phyloP scores from a whole-genome alignment of 2,888 invertebrate genomes.

The Dryococelus australis region DNA sequence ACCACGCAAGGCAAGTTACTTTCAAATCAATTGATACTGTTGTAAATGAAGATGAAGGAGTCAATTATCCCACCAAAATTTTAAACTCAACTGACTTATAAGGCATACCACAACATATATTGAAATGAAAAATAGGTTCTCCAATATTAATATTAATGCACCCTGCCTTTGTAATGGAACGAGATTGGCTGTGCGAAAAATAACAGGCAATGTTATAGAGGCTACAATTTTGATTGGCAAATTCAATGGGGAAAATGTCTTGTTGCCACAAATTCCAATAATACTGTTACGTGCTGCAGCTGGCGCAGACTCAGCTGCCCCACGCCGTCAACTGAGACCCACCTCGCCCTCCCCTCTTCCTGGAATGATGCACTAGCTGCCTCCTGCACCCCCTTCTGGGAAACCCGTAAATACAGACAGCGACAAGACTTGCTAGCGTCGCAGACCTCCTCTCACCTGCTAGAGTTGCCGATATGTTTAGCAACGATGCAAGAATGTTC shows the following conservation, averaged over 20 bases:
- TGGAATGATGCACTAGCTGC: too few relatives aligned
- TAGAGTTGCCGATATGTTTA: too few relatives aligned
- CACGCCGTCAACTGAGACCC: too few relatives aligned
- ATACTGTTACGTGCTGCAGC: too few relatives aligned
- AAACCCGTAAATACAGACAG: too few relatives aligned
- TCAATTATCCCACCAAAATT: background rate
- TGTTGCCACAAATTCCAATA: background rate
- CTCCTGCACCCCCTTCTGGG: too few relatives aligned
- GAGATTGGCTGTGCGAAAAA: conserved; percentile 36
- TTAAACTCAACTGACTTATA: background rate
- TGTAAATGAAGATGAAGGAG: background rate
- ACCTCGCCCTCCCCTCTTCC: too few relatives aligned
- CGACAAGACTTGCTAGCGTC: too few relatives aligned
- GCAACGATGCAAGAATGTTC: too few relatives aligned
- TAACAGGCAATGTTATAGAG: conserved; percentile 44
- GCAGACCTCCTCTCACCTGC: too few relatives aligned
- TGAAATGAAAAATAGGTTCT: background rate
- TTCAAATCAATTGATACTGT: conserved; percentile 39
- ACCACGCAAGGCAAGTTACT: background rate
- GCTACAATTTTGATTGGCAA: conserved; percentile 51
- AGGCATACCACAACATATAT: background rate
- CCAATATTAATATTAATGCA: background rate
- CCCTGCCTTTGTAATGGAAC: conserved; percentile 32
- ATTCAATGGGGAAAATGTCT: conserved; percentile 49
- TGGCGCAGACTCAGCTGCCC: too few relatives aligned